Percentiles rank a stretch among this genome's conserved stretches.
phyloP scores from a whole-genome alignment of 1,140 invertebrate genomes.

The Aphelenchoides fujianensis region DNA sequence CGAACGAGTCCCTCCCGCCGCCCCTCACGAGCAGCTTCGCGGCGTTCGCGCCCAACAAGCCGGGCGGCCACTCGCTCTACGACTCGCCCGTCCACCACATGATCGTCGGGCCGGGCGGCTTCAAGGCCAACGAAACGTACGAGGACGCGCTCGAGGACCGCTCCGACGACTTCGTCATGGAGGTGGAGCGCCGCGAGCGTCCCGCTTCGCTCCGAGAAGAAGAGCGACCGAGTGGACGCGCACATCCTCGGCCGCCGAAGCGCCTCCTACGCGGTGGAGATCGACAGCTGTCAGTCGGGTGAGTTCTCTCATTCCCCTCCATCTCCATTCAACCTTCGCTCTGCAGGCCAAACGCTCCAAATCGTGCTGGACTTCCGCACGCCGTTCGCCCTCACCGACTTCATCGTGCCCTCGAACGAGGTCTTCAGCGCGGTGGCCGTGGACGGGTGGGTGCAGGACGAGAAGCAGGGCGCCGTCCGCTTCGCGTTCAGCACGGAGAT shows the following conservation, averaged over 20 bases:
- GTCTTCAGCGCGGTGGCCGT: conserved; percentile 26
- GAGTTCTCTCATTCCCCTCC: background rate
- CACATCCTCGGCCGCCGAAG: background rate
- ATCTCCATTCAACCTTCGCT: background rate
- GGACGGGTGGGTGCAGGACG: conserved; percentile 33
- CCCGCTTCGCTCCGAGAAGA: conserved; percentile 11
- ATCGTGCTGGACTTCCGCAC: conserved; percentile 83
- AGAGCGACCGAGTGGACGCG: background rate
- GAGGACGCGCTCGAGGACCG: background rate
- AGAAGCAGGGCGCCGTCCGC: conserved; percentile 18
- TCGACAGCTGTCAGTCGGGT: conserved; percentile 8
- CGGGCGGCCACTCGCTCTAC: background rate
- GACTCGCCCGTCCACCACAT: background rate
- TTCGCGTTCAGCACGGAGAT: conserved; percentile 26
- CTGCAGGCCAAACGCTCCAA: conserved; percentile 22
- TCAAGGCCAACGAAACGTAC: no score
- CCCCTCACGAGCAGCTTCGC: background rate
- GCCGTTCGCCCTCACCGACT: conserved; percentile 78
- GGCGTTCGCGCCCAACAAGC: background rate
- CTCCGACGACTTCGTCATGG: background rate
- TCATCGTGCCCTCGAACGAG: conserved; percentile 73
- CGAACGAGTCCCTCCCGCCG: background rate
- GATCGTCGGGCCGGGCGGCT: background rate
- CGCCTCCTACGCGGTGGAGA: background rate
- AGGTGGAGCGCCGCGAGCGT: background rate